Conservation (phyloP, 2,113 vertebrate genomes). For the Pungitius pungitius region DNA sequence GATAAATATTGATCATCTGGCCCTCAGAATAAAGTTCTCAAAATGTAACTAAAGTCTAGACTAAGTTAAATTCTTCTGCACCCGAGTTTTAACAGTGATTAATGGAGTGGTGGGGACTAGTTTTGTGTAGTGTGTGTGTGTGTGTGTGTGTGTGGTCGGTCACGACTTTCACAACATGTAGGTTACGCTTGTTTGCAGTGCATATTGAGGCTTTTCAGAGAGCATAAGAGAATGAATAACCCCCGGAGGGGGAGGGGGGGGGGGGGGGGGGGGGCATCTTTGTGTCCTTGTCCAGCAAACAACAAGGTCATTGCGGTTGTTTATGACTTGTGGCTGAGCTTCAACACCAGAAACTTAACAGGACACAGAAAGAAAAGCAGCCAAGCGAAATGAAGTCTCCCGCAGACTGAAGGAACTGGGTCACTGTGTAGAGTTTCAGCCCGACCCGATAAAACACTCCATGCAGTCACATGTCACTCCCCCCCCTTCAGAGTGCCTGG, state of each 20-base stretch:
- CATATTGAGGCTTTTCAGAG: background rate
- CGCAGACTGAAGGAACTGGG: slow-evolving; percentile 18
- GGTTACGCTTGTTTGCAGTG: background rate
- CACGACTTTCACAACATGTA: slow-evolving; percentile 7
- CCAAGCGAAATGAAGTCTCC: background rate
- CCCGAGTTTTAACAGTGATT: background rate
- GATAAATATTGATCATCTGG: background rate
- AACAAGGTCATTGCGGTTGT: slow-evolving; percentile 61
- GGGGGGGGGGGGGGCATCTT: background rate
- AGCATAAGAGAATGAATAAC: background rate
- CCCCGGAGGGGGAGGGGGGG: background rate
- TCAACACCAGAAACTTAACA: slow-evolving; percentile 29
- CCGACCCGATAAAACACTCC: background rate
- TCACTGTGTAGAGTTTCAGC: slow-evolving; percentile 18
- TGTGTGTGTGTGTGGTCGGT: slow-evolving; percentile 1
- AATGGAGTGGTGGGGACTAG: background rate
- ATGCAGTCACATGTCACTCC: background rate
- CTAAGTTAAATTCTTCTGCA: background rate
- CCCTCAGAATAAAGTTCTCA: background rate
- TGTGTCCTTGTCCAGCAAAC: slow-evolving; percentile 51
- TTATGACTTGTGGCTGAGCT: slow-evolving; percentile 46
- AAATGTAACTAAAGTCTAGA: background rate
- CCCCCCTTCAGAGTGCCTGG: background rate
- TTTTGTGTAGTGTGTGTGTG: background rate
- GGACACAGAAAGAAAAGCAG: slow-evolving; percentile 13